Percentiles rank a stretch among this genome's conserved stretches.
Conservation (phyloP, 2,888 invertebrate genomes). For the Sarcophaga subvicina region DNA sequence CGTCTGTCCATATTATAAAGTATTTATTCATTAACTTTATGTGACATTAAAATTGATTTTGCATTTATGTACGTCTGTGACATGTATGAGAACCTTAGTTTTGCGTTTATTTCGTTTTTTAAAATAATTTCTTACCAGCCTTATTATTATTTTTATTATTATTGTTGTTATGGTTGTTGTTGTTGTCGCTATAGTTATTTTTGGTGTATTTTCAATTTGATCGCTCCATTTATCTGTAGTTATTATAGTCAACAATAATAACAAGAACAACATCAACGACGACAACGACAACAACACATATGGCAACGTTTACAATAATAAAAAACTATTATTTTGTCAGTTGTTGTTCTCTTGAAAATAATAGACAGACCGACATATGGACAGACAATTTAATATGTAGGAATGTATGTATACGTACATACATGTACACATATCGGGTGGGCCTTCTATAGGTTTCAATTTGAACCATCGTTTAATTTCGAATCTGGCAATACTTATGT, state of each 20-base stretch:
- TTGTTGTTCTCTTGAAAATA: neutral
- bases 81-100: slow-evolving; percentile 63
- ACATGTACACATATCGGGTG: neutral
- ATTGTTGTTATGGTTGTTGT: neutral
- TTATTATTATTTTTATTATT: neutral
- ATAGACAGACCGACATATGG: neutral
- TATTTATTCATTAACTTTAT: slow-evolving; percentile 61
- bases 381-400: slow-evolving; percentile 23
- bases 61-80: slow-evolving; percentile 61
- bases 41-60: slow-evolving; percentile 67
- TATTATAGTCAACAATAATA: slow-evolving; percentile 29
- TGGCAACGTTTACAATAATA: slow-evolving; percentile 60
- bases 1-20: slow-evolving; percentile 29
- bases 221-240: slow-evolving; percentile 56
- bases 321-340: slow-evolving; percentile 64
- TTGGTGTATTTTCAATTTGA: slow-evolving; percentile 50
- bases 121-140: slow-evolving; percentile 1
- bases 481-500: too few relatives aligned
- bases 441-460: too few relatives aligned
- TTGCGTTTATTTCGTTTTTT: neutral
- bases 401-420: slow-evolving; percentile 6
- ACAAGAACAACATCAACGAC: neutral
- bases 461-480: too few relatives aligned
- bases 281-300: slow-evolving; percentile 43
- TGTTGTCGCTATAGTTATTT: slow-evolving; percentile 14